Conservation (phyloP, 2,113 vertebrate species). For the Chroicocephalus ridibundus region DNA sequence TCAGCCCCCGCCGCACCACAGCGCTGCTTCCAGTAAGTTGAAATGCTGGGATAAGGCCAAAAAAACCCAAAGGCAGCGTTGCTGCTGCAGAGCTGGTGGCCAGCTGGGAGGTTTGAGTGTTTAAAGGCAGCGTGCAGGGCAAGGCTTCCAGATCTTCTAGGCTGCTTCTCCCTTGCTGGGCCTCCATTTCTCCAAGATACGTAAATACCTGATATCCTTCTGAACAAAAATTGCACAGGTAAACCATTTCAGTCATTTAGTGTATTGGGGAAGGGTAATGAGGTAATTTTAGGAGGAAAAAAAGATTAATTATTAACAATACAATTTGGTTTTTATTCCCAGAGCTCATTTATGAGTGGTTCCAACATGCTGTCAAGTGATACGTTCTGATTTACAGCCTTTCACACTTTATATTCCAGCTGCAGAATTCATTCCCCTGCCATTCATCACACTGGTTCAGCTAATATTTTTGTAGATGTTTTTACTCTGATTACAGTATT, state of each 20-base stretch:
- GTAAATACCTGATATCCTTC: neutral
- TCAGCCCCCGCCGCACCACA: neutral
- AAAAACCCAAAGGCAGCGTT: neutral
- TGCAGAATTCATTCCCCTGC: neutral
- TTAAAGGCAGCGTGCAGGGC: neutral
- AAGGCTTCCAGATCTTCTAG: neutral
- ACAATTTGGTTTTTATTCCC: constrained; percentile 16
- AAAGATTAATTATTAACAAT: neutral
- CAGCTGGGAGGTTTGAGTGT: neutral
- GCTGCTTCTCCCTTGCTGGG: neutral
- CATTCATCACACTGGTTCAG: neutral
- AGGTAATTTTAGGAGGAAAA: neutral
- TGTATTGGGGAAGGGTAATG: neutral
- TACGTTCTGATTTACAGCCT: neutral
- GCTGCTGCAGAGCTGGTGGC: neutral
- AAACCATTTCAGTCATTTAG: neutral
- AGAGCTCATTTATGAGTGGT: neutral
- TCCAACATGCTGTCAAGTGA: neutral
- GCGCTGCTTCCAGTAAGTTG: neutral
- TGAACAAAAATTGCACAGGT: neutral
- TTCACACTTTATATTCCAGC: neutral
- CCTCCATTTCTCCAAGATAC: neutral
- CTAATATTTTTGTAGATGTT: neutral
- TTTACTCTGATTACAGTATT: neutral
- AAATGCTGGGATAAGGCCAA: neutral